Percentiles rank a stretch among this genome's conserved stretches.
Evolutionary conservation across 2,888 invertebrate genomes (phyloP).

Genomic region (Acleris sparsana): DNA sequence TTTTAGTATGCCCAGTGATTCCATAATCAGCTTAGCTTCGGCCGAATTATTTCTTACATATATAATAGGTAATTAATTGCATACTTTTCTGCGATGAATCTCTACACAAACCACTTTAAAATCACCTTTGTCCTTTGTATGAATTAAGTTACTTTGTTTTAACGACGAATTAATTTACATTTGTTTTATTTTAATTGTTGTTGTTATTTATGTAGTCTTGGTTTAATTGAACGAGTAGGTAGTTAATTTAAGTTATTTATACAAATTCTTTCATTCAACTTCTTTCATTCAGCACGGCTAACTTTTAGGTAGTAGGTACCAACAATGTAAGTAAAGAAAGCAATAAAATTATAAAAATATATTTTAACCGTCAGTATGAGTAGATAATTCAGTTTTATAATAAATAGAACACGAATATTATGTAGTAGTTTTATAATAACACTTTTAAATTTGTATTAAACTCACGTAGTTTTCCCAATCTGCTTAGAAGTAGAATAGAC

Average conservation of each 20-base stretch:
- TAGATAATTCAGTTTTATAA: too few relatives aligned
- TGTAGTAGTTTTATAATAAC: too few relatives aligned
- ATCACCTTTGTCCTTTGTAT: not conserved
- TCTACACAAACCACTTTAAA: not conserved
- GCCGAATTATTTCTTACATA: not conserved
- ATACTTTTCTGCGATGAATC: constrained; percentile 7
- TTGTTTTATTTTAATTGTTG: constrained; percentile 57
- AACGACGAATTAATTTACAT: constrained; percentile 45
- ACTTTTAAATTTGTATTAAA: too few relatives aligned
- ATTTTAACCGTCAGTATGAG: too few relatives aligned
- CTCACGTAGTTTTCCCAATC: too few relatives aligned
- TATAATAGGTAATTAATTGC: not conserved
- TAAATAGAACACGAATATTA: too few relatives aligned
- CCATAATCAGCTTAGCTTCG: not conserved
- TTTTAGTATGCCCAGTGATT: constrained; percentile 27
- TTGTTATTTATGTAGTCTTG: constrained; percentile 63
- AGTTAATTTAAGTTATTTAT: constrained; percentile 37
- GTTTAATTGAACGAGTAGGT: constrained; percentile 46
- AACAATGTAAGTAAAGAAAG: not conserved
- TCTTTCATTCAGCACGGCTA: constrained; percentile 12
- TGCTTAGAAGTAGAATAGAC: too few relatives aligned
- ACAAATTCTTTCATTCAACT: constrained; percentile 32
- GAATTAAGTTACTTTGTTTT: constrained; percentile 13
- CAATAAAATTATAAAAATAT: not conserved
- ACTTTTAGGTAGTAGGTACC: not conserved